Evolutionary conservation across 2,113 vertebrate species (phyloP).

Genomic region (Dipodomys stephensi): DNA sequence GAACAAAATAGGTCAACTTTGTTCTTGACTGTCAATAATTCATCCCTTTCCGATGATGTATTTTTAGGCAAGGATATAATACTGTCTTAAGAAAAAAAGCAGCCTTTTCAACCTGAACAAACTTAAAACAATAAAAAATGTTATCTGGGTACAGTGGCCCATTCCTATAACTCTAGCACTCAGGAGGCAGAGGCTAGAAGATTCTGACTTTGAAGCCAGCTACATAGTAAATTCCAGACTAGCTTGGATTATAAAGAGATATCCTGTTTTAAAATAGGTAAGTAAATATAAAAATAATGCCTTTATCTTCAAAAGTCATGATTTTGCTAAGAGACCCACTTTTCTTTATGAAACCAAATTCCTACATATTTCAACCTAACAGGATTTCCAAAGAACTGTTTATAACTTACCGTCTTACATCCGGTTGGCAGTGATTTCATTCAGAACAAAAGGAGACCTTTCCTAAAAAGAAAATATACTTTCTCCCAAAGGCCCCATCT

Average conservation of each 20-base stretch:
- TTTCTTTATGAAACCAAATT: constrained; percentile 1
- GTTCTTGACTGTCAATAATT: background rate
- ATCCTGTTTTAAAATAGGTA: too few relatives aligned
- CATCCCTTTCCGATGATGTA: background rate
- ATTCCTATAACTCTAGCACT: too few relatives aligned
- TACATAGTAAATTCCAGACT: too few relatives aligned
- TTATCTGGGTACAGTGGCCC: too few relatives aligned
- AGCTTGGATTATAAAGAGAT: too few relatives aligned
- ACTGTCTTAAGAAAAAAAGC: background rate
- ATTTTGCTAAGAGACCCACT: background rate
- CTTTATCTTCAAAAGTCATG: background rate
- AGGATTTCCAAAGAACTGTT: constrained; percentile 29
- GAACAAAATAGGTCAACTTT: background rate
- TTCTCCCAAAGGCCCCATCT: constrained; percentile 13
- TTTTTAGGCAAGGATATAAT: background rate
- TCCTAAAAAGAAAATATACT: constrained; percentile 37
- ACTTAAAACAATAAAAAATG: too few relatives aligned
- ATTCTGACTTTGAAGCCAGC: too few relatives aligned
- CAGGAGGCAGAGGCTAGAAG: too few relatives aligned
- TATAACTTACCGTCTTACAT: background rate
- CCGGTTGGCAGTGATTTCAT: background rate
- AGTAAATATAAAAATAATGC: background rate
- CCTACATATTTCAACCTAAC: background rate
- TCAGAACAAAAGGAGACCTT: constrained; percentile 6
- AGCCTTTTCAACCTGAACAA: constrained; percentile 30